phyloP scores from a whole-genome alignment of 2,797 vertebrate genomes.

The Gobionotothen gibberifrons region DNA sequence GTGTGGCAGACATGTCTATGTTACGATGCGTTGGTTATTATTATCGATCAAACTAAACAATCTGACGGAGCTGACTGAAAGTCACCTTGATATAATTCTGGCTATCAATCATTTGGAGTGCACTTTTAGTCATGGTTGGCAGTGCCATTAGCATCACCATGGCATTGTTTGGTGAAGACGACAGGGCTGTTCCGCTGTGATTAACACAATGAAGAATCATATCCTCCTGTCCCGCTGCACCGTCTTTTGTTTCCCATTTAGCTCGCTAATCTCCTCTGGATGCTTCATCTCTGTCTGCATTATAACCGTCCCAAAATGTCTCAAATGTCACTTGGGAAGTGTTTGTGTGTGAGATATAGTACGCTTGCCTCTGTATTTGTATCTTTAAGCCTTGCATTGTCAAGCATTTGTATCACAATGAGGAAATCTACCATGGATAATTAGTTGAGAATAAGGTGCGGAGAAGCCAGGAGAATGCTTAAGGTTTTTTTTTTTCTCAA shows the following conservation, averaged over 20 bases:
- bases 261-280: slow-evolving; percentile 73
- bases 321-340: slow-evolving; percentile 66
- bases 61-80: slow-evolving; percentile 82
- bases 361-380: slow-evolving; percentile 48
- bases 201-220: slow-evolving; percentile 82
- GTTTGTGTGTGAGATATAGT: slow-evolving; percentile 50
- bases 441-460: slow-evolving; percentile 72
- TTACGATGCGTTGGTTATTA: slow-evolving; percentile 81
- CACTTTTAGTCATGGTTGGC: slow-evolving; percentile 81
- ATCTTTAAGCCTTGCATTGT: slow-evolving; percentile 70
- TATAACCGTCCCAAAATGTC: slow-evolving; percentile 70
- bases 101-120: slow-evolving; percentile 83
- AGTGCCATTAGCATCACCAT: slow-evolving; percentile 84
- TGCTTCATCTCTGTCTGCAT: slow-evolving; percentile 66
- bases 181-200: slow-evolving; percentile 77
- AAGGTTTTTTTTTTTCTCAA: slow-evolving; percentile 19
- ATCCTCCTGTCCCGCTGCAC: slow-evolving; percentile 72
- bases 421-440: slow-evolving; percentile 80
- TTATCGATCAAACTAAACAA: slow-evolving; percentile 86
- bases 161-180: slow-evolving; percentile 82
- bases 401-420: slow-evolving; percentile 72
- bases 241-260: slow-evolving; percentile 76
- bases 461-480: slow-evolving; percentile 68
- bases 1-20: slow-evolving; percentile 68
- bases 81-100: slow-evolving; percentile 88